Evolutionary conservation across 1,140 invertebrate species (phyloP), one percentile per base, ranked within the genome.

Genomic region (Conus betulinus): DNA sequence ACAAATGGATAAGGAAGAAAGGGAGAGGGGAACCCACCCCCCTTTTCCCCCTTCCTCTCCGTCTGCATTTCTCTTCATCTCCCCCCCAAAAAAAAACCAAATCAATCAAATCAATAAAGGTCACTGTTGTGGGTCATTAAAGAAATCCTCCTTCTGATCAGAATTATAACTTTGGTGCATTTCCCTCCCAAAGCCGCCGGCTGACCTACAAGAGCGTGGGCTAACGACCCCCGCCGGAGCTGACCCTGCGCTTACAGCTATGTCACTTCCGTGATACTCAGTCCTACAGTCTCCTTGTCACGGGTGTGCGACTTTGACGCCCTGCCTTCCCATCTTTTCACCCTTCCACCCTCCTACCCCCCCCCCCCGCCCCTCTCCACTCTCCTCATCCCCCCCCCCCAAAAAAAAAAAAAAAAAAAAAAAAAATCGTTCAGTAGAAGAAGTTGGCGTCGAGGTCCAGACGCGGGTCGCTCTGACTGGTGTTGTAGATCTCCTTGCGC

Each of bases 401-500:
- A 60, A 60, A 39, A 39, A 39, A 39, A 39, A 39, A 39, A 39
- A 39, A 39, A 39, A 39, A 39, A 39, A 39, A 39, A 39, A 39
- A 39, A 39, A 55, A 5, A 60, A 60, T 15, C 57, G 8, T 60
- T 87, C 63, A 87, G 71, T 89, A 87, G 60, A 89, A 89, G 52
- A 87, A 60, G 57, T 87, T 87, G 53, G 81, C 67, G 25, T 89
- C 85, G 1, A 82, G 20, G 27, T 89, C 88, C 20, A 84, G 81
- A 5, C 85, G 5, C 1, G 85, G 85, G 63, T 89, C 85, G 17
- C 87, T 79, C 63, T 81, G 67, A 20, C 10, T 79, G 76, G 63
- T 53, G 74, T 92, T 92, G 85, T 92, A 91, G 20, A 91, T 76
- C 88, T 93, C 92, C 78, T 94, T 93, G 20, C 94, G 63, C 25